Conservation (phyloP, 2,888 invertebrate genomes). For the Plebejus anna region DNA sequence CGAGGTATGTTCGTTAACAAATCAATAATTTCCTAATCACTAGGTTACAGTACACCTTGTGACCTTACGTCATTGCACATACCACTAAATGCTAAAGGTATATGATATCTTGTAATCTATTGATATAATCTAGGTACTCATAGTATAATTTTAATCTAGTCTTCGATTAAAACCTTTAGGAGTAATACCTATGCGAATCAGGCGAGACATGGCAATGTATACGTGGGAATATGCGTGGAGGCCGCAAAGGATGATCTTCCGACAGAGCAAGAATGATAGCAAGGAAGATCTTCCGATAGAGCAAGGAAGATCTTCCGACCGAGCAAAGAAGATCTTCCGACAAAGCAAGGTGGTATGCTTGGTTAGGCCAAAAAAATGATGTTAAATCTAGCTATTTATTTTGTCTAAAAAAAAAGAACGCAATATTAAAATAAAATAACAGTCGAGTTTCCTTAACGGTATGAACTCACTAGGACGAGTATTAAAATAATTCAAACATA, state of each 20-base stretch:
- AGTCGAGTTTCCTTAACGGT: conserved; percentile 13
- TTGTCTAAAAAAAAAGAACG: not conserved
- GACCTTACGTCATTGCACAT: conserved; percentile 8
- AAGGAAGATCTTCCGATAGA: too few species aligned
- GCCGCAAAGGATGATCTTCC: too few species aligned
- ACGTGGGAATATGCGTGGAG: too few species aligned
- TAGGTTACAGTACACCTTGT: not conserved
- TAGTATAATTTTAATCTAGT: not conserved
- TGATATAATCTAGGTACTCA: not conserved
- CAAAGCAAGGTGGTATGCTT: too few species aligned
- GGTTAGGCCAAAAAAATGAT: not conserved
- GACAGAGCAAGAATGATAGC: too few species aligned
- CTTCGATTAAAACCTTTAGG: not conserved
- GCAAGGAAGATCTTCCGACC: too few species aligned
- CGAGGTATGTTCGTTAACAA: not conserved
- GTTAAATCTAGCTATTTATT: not conserved
- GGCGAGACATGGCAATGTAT: too few species aligned
- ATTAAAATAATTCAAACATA: not conserved
- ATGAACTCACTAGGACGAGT: conserved; percentile 13
- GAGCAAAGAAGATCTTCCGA: too few species aligned
- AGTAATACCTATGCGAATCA: too few species aligned
- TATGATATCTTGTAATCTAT: not conserved
- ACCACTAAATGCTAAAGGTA: conserved; percentile 2
- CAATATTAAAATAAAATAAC: not conserved
- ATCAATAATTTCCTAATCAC: conserved; percentile 6